Percentiles rank a stretch among this genome's conserved stretches.
Conservation (phyloP, 1,140 invertebrate genomes). For the Holcopasites calliopsidis region DNA sequence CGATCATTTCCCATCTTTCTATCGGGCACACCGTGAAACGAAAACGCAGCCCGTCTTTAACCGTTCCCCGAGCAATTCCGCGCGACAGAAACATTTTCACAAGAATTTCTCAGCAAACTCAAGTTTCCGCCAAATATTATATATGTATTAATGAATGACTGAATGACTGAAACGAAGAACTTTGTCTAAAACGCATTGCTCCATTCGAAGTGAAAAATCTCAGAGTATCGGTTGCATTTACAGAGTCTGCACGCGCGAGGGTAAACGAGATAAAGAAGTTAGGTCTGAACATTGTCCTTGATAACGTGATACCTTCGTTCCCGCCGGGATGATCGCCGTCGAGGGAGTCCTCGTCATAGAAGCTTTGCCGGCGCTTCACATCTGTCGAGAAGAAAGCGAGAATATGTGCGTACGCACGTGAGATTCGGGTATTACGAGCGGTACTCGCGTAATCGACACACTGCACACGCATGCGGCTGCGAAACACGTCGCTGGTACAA, state of each 20-base stretch:
- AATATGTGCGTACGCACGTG: slow-evolving; percentile 63
- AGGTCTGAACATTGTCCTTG: slow-evolving; percentile 49
- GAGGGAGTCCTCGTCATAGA: slow-evolving; percentile 78
- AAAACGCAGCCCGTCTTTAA: background rate
- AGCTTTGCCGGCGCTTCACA: slow-evolving; percentile 76
- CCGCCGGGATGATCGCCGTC: slow-evolving; percentile 76
- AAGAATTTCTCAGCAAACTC: no score
- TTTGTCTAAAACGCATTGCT: no score
- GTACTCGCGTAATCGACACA: slow-evolving; percentile 24
- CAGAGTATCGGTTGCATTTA: no score
- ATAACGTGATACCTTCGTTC: slow-evolving; percentile 74
- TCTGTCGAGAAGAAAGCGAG: slow-evolving; percentile 75
- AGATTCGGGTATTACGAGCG: slow-evolving; percentile 52
- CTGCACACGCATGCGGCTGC: background rate
- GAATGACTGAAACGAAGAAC: no score
- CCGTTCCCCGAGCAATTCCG: slow-evolving; percentile 1
- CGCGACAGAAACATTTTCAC: no score
- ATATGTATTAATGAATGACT: background rate
- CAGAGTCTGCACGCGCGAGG: background rate
- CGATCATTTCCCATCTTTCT: slow-evolving; percentile 3
- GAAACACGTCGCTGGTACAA: no score
- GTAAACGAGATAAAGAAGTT: background rate
- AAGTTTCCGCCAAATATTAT: no score
- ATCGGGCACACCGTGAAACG: background rate
- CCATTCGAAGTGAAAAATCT: background rate